These are phyloP conservation scores for Drosophila aldrichi DNA, from an alignment of 2,888 invertebrate genomes.

Conservation along the genomic window DNA sequence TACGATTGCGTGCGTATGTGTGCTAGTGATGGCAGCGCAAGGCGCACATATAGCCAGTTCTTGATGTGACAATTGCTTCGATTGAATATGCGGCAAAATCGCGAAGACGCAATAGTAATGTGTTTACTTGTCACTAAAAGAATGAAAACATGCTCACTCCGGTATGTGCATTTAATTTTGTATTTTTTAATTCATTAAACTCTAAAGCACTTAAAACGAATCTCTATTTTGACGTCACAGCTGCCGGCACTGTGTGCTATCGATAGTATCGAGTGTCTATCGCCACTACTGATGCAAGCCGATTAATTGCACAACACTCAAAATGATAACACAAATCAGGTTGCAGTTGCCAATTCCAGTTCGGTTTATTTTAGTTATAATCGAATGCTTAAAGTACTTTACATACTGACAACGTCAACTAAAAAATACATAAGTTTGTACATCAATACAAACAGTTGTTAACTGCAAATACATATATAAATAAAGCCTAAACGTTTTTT, in stretches of 20 bases:
- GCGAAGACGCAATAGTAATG: background rate
- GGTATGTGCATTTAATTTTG: background rate
- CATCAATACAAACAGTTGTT: background rate
- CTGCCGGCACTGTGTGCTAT: constrained; percentile 15
- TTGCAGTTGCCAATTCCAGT: background rate
- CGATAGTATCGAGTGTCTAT: constrained; percentile 24
- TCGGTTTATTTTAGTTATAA: background rate
- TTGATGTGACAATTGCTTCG: constrained; percentile 38
- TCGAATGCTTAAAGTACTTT: background rate
- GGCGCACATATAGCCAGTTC: constrained; percentile 16
- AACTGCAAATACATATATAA: too few species aligned
- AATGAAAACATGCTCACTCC: background rate
- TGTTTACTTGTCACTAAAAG: background rate
- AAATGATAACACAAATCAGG: constrained; percentile 1
- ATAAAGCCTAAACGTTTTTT: too few species aligned
- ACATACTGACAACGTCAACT: background rate
- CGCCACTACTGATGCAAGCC: background rate
- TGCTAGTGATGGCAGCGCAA: constrained; percentile 42
- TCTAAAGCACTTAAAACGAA: background rate
- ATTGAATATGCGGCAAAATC: background rate
- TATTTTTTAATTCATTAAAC: constrained; percentile 35
- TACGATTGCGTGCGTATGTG: constrained; percentile 58
- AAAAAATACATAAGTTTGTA: background rate
- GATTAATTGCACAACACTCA: constrained; percentile 12
- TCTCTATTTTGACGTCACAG: constrained; percentile 24